Evolutionary conservation across 2,888 invertebrate genomes (phyloP).

Genomic region (Toxonevra muliebris): DNA sequence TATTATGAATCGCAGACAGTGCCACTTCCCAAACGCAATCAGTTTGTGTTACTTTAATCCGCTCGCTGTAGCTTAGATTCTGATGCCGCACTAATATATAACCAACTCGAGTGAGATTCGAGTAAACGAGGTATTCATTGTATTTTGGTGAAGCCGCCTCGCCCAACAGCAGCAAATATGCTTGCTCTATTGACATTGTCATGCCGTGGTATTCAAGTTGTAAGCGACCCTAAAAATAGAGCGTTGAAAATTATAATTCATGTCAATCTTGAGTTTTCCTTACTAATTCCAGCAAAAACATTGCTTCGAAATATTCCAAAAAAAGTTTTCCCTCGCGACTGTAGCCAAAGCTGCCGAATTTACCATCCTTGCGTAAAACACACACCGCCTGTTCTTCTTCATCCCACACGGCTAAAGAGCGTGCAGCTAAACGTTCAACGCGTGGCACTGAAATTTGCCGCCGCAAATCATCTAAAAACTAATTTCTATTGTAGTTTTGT

Average conservation of each 20-base stretch:
- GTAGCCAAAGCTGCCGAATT: slow-evolving; percentile 59
- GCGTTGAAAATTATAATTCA: not conserved
- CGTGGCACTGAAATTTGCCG: slow-evolving; percentile 52
- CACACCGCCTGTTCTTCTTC: slow-evolving; percentile 49
- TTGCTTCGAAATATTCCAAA: slow-evolving; percentile 57
- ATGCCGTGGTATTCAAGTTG: slow-evolving; percentile 53
- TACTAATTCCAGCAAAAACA: slow-evolving; percentile 61
- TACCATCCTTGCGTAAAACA: slow-evolving; percentile 58
- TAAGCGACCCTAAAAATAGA: slow-evolving; percentile 53
- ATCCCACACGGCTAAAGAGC: slow-evolving; percentile 57
- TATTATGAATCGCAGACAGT: slow-evolving; percentile 44
- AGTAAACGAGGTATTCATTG: slow-evolving; percentile 58
- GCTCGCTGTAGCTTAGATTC: slow-evolving; percentile 39
- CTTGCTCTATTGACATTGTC: slow-evolving; percentile 59
- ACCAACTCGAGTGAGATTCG: slow-evolving; percentile 56
- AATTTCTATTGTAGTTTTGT: not conserved
- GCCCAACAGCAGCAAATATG: slow-evolving; percentile 56
- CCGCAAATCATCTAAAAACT: slow-evolving; percentile 49
- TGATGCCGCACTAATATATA: slow-evolving; percentile 56
- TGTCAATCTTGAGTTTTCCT: not conserved
- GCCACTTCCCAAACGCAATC: slow-evolving; percentile 60
- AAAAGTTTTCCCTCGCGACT: slow-evolving; percentile 51
- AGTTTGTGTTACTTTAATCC: slow-evolving; percentile 32
- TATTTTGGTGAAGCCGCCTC: slow-evolving; percentile 49
- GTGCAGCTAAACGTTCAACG: slow-evolving; percentile 53